Conservation (phyloP, 2,888 invertebrate species). For the Caenorhabditis virilis region DNA sequence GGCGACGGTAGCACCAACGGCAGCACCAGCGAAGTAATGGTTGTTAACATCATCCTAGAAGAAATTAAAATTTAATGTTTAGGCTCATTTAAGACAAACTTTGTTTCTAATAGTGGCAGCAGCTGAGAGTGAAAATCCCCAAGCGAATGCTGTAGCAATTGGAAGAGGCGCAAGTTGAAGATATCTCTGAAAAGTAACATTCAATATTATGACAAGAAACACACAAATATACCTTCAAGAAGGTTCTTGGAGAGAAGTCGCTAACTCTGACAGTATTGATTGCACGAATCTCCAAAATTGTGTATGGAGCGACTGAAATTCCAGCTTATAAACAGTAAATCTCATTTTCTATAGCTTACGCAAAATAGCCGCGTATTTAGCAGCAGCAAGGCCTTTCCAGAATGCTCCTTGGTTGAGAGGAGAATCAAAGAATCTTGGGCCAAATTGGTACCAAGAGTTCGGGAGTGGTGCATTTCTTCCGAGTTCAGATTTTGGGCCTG, state of each 20-base stretch:
- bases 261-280: slow-evolving; percentile 44
- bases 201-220: not conserved
- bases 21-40: slow-evolving; percentile 55
- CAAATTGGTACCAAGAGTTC: slow-evolving; percentile 53
- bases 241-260: slow-evolving; percentile 47
- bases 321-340: slow-evolving; percentile 1
- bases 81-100: slow-evolving; percentile 3
- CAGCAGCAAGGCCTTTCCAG: slow-evolving; percentile 62
- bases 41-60: slow-evolving; percentile 61
- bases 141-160: slow-evolving; percentile 56
- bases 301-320: slow-evolving; percentile 51
- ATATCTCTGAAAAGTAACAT: slow-evolving; percentile 34
- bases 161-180: slow-evolving; percentile 51
- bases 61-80: too few species aligned
- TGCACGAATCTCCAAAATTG: slow-evolving; percentile 52
- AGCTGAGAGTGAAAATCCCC: slow-evolving; percentile 60
- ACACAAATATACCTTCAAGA: slow-evolving; percentile 26
- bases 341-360: slow-evolving; percentile 28
- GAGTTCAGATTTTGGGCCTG: slow-evolving; percentile 46
- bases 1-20: slow-evolving; percentile 56
- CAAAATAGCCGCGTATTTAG: slow-evolving; percentile 60
- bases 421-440: slow-evolving; percentile 66
- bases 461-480: slow-evolving; percentile 44
- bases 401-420: slow-evolving; percentile 66
- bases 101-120: slow-evolving; percentile 59